Evolutionary conservation across 2,797 vertebrate species (phyloP).

Genomic region (Morus bassanus): DNA sequence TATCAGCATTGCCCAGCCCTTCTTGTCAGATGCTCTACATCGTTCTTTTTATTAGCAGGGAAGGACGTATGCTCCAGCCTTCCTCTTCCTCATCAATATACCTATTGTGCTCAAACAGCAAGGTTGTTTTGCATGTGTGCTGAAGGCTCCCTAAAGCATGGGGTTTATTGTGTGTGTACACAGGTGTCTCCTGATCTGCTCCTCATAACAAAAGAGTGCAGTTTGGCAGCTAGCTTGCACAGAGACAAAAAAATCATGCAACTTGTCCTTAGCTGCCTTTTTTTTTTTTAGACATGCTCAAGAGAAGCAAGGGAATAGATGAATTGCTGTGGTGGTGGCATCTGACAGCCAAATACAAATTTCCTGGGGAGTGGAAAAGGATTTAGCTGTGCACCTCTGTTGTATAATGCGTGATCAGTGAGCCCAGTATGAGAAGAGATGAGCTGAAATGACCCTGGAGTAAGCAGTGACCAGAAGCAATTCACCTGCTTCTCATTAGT

Average conservation of each 20-base stretch:
- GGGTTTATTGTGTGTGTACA: accelerated
- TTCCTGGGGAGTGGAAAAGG: not conserved
- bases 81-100: not conserved
- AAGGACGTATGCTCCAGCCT: not conserved
- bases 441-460: not conserved
- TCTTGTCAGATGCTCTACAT: not conserved
- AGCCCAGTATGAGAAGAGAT: not conserved
- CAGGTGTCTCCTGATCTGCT: not conserved
- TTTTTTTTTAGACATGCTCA: not conserved
- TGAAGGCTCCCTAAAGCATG: not conserved
- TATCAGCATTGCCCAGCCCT: not conserved
- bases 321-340: not conserved
- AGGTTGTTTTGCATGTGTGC: not conserved
- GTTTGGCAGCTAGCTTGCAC: not conserved
- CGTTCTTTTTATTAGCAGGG: not conserved
- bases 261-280: not conserved
- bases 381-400: not conserved
- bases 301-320: not conserved
- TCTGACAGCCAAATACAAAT: not conserved
- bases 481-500: not conserved
- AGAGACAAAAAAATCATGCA: not conserved
- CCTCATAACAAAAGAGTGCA: not conserved
- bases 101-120: not conserved
- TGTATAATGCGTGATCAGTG: not conserved
- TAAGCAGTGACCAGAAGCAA: not conserved